Evolutionary conservation across 2,888 invertebrate genomes (phyloP).

Genomic region (Neoaliturus tenellus): DNA sequence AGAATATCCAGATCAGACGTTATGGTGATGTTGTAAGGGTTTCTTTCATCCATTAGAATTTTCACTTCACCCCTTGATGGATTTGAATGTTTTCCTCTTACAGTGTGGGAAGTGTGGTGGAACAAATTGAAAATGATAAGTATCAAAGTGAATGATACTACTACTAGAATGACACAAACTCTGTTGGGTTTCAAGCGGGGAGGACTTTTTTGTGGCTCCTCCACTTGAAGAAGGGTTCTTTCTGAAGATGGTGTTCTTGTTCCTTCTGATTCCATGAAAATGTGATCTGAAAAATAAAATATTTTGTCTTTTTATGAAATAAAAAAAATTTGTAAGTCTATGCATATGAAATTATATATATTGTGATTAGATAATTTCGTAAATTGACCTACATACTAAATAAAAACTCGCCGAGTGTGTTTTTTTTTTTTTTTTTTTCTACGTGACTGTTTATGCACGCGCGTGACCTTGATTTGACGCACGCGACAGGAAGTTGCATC

Average conservation of each 20-base stretch:
- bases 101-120: background rate
- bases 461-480: too few species aligned
- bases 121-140: background rate
- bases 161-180: background rate
- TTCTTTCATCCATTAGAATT: constrained; percentile 1
- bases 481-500: too few species aligned
- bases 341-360: too few species aligned
- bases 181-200: constrained; percentile 5
- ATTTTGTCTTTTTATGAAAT: too few species aligned
- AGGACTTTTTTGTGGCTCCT: background rate
- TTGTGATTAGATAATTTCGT: too few species aligned
- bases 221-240: background rate
- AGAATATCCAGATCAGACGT: constrained; percentile 24
- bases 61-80: background rate
- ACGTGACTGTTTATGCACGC: too few species aligned
- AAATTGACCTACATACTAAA: too few species aligned
- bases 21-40: constrained; percentile 37
- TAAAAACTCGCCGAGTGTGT: too few species aligned
- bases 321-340: too few species aligned
- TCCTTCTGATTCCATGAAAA: background rate
- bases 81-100: background rate
- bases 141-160: background rate
- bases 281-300: background rate
- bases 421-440: too few species aligned
- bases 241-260: background rate